Base-by-base conservation (phyloP, 2,113 vertebrate species). In the Pelmatolapia mariae region DNA sequence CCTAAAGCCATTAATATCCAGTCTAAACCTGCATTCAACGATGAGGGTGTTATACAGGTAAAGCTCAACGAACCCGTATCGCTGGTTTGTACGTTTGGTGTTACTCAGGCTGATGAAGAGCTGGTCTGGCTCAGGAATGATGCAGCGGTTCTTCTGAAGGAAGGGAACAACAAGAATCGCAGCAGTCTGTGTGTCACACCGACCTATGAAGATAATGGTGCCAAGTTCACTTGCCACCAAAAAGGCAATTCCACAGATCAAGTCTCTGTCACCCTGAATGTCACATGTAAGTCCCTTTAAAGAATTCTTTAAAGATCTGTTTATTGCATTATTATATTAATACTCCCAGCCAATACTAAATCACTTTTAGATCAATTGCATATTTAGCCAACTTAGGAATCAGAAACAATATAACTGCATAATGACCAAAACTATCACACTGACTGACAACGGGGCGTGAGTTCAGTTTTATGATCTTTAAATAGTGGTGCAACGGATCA, bases 91-190 rank as follows among this genome's bases (percentile, higher is more conserved):
- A 8, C 5, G 5, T 10, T 40, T 16, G 47, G 68, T 4, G n/a
- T 4, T 6, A 11, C 26, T 13, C 56, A 71, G 3, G 12, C n/a
- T 10, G 86, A 91, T 1, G 71, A 89, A 11, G 93, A 96, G 89
- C 82, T 97, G 89, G 90, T 90, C 80, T 97, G 97, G 97, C 93
- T 92, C 66, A 95, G 97, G 71, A 95, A 97, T 8, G 88, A 47
- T 3, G 79, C 13, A 6, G 8, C 1, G 11, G 89, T 97, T 19
- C 36, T 9, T 2, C 91, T 97, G 40, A 57, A n/a, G 5, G 94
- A 93, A 15, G 94, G 13, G 53, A 96, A 97, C 87, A 92, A 47
- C 5, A 12, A 84, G 8, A 71, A 76, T 11, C 8, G 3, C 18
- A 97, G 96, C 90, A 85, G 78, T 11, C 82, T 97, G 45, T 97